Base-by-base conservation (phyloP, 2,797 vertebrate species). In the Mergus octosetaceus region DNA sequence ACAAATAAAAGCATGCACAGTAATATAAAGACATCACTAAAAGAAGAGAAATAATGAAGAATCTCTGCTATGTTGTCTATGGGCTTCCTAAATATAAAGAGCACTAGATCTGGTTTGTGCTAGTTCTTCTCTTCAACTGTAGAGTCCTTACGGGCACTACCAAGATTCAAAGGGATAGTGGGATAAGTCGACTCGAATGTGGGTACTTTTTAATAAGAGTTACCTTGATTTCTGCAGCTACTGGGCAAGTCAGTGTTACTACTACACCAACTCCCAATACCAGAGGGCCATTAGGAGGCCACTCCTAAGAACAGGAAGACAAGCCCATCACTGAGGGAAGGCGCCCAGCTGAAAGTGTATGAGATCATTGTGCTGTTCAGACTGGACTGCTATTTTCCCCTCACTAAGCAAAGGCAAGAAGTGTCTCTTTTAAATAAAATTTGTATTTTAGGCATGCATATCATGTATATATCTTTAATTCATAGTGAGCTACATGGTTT, bases 101-200 rank as follows among this genome's bases (percentile, higher is more conserved):
- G 27, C 11, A 66, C 24, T 13, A 70, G 51, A 74, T 6, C 21
- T 10, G 54, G 20, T 14, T 58, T 77, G 38, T 70, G 76, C 30
- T 57, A 49, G 10, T 77, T 39, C 25, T 64, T 91, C 49, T 77
- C 38, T 34, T 64, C 54, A 80, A 27, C 30, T 41, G 66, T 8
- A 21, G 39, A 73, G 47, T n/a, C 3, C 0, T 19, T 22, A 32
- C 0, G 0, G 17, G 73, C 9, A 47, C 5, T 25, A 84, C 38
- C 4, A 5, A 73, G 36, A 89, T 30, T 30, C 51, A 68, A 30
- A 84, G 36, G 53, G 34, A 56, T 22, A 36, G 20, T 1, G 28
- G n/a, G 32, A 5, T 25, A 47, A 47, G 21, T 21, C 22, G 45
- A 22, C 45, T 47, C 3, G 30, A 32, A 56, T 47, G 38, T 9